Conservation (phyloP, 1,140 invertebrate species). For the Sycobia sp. region DNA sequence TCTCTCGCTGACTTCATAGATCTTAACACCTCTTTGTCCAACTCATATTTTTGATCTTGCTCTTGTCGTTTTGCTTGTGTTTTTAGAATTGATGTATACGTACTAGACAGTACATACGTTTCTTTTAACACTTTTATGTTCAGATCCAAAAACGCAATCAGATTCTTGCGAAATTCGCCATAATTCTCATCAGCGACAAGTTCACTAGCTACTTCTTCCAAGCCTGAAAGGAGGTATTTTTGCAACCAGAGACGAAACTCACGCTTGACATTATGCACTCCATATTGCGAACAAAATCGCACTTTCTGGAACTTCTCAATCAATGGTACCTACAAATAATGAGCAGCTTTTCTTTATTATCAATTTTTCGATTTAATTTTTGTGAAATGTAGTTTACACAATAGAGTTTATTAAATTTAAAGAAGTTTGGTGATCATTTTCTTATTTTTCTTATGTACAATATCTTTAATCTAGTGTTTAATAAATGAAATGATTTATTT, state of each 20-base stretch:
- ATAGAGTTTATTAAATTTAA: no score
- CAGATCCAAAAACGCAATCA: not conserved
- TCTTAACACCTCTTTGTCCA: conserved; percentile 6
- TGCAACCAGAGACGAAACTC: conserved; percentile 31
- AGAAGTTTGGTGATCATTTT: no score
- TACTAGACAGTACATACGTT: conserved; percentile 15
- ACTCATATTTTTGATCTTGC: conserved; percentile 19
- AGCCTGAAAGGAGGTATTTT: conserved; percentile 21
- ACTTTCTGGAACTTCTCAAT: conserved; percentile 32
- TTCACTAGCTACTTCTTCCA: conserved; percentile 11
- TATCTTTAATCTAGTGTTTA: no score
- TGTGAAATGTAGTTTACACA: no score
- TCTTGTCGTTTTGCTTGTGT: conserved; percentile 24
- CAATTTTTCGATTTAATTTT: no score
- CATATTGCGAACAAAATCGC: conserved; percentile 29
- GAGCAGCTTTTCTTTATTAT: no score
- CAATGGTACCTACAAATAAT: conserved; percentile 16
- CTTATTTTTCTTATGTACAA: no score
- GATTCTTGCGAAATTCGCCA: not conserved
- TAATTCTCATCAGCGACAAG: conserved; percentile 7
- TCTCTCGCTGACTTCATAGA: conserved; percentile 13
- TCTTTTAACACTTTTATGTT: conserved; percentile 11
- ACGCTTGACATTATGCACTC: conserved; percentile 25
- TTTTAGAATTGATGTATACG: conserved; percentile 16
- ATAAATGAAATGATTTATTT: no score